Evolutionary conservation across 2,113 vertebrate genomes (phyloP).

Genomic region (Mystacornis crossleyi): DNA sequence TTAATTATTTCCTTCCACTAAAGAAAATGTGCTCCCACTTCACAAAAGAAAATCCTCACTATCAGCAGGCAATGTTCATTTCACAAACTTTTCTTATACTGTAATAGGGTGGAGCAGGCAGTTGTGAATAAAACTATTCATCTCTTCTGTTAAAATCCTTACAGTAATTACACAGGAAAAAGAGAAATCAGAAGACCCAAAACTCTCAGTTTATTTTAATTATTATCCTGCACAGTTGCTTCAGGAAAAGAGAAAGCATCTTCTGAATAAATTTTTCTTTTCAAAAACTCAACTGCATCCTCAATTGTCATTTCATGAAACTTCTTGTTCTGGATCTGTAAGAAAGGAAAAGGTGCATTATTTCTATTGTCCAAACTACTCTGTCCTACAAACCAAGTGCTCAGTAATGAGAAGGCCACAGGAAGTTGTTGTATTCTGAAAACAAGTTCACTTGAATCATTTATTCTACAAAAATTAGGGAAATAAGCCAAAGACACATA

Average conservation of each 20-base stretch:
- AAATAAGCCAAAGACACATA: background rate
- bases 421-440: background rate
- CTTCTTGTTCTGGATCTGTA: conserved; percentile 76
- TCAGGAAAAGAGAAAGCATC: background rate
- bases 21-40: background rate
- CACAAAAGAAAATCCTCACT: background rate
- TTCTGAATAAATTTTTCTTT: conserved; percentile 71
- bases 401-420: background rate
- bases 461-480: background rate
- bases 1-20: background rate
- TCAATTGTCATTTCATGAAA: conserved; percentile 72
- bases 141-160: background rate
- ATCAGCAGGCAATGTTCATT: background rate
- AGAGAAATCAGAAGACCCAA: background rate
- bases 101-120: background rate
- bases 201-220: conserved; percentile 45
- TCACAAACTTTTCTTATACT: background rate
- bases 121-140: background rate
- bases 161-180: background rate
- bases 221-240: background rate
- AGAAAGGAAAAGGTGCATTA: background rate
- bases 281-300: conserved; percentile 68
- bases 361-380: background rate
- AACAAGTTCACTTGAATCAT: background rate
- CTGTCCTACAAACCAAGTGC: background rate